Evolutionary conservation across 2,113 vertebrate species (phyloP).

Genomic region (Vanacampus margaritifer): DNA sequence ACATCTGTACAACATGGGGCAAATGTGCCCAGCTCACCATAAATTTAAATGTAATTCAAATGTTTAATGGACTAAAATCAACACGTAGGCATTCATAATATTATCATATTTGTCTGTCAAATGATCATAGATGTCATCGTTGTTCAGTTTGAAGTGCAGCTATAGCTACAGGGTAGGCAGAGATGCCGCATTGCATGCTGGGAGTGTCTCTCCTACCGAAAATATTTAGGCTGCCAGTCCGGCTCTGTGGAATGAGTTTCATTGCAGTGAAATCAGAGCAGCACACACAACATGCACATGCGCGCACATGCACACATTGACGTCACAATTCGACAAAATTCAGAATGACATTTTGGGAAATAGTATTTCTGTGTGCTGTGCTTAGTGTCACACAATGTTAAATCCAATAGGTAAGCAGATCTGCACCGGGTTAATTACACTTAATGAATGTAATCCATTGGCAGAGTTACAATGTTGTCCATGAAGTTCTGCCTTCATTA

Average conservation of each 20-base stretch:
- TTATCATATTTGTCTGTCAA: not conserved
- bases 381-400: not conserved
- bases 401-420: not conserved
- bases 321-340: too few relatives aligned
- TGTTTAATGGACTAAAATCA: not conserved
- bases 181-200: conserved; percentile 68
- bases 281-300: conserved; percentile 15
- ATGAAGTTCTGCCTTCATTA: not conserved
- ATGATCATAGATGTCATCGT: not conserved
- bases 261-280: conserved; percentile 60
- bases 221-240: conserved; percentile 63
- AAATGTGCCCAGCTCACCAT: not conserved
- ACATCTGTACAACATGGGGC: not conserved
- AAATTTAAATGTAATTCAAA: not conserved
- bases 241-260: conserved; percentile 56
- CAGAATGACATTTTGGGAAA: too few relatives aligned
- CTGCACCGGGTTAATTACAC: not conserved
- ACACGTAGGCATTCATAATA: not conserved
- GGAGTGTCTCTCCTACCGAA: conserved; percentile 66
- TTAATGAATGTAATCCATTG: not conserved
- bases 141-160: conserved; percentile 7
- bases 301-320: not conserved
- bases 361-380: too few relatives aligned
- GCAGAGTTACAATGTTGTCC: not conserved
- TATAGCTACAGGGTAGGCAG: conserved; percentile 62